These are phyloP conservation scores for Hydractinia symbiolongicarpus DNA, from an alignment of 30 jellyfish, hydroid and myxozoan species.

Conservation along the genomic window DNA sequence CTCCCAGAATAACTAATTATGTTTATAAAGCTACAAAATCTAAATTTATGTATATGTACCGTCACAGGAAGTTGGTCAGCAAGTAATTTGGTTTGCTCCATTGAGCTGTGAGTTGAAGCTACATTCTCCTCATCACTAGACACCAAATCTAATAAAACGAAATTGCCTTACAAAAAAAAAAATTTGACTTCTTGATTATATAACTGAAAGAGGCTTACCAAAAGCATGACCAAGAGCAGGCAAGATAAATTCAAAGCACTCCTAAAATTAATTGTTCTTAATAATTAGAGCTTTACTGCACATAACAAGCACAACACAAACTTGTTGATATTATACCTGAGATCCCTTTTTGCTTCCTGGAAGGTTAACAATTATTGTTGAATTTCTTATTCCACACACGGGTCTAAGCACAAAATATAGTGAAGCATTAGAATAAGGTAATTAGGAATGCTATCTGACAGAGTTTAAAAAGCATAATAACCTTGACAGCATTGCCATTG, in stretches of 20 bases:
- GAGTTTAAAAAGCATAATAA: background rate
- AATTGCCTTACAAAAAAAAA: background rate
- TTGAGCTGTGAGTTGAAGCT: conserved; percentile 13
- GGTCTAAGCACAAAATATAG: conserved; percentile 45
- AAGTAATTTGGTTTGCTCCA: background rate
- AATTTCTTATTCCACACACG: conserved; percentile 84
- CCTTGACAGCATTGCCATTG: conserved; percentile 97
- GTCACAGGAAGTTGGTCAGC: no score
- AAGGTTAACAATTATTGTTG: conserved; percentile 71
- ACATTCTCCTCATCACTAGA: conserved; percentile 19
- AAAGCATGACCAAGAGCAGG: conserved; percentile 97
- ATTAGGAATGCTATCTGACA: background rate
- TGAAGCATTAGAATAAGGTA: background rate
- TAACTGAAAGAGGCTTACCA: conserved; percentile 48
- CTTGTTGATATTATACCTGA: conserved; percentile 37
- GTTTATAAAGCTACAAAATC: no score
- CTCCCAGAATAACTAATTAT: no score
- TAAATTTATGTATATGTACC: no score
- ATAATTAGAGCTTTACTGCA: background rate
- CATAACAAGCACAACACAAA: background rate
- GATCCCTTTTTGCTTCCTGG: conserved; percentile 98
- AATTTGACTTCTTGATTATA: background rate
- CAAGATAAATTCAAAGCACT: conserved; percentile 72
- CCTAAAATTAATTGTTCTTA: conserved; percentile 47
- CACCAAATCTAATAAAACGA: conserved; percentile 24